phyloP scores from a whole-genome alignment of 2,888 invertebrate genomes.

The Lasioglossum malachurum region DNA sequence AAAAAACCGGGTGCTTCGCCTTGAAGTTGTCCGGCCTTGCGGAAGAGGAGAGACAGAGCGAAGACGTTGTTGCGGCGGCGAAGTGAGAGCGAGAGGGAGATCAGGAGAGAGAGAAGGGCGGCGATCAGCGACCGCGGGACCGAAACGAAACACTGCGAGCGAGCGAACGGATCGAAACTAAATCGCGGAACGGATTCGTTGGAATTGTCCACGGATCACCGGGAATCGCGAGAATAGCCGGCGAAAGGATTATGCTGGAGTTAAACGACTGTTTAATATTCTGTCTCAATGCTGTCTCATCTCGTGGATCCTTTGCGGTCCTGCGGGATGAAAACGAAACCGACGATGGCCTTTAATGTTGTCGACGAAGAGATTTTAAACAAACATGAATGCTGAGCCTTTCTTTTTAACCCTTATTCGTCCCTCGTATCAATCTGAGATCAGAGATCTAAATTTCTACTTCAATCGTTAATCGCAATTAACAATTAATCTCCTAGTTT shows the following conservation, averaged over 20 bases:
- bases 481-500: no score
- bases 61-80: not conserved
- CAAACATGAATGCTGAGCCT: no score
- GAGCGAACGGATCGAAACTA: not conserved
- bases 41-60: not conserved
- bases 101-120: constrained; percentile 4
- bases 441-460: no score
- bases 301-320: not conserved
- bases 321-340: not conserved
- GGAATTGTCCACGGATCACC: not conserved
- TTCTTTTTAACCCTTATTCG: no score
- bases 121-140: constrained; percentile 15
- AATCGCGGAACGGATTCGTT: not conserved
- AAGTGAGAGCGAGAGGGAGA: not conserved
- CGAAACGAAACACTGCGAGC: not conserved
- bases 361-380: no score
- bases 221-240: not conserved
- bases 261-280: not conserved
- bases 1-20: constrained; percentile 64
- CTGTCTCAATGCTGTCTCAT: not conserved
- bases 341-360: no score
- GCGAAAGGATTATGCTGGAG: not conserved
- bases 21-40: constrained; percentile 54
- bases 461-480: no score
- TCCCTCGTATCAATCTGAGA: no score